A percentile compares a stretch with the other conserved stretches of the same genome.
Conservation (phyloP, 2,888 invertebrate genomes). For the Anagyrus pseudococci region DNA sequence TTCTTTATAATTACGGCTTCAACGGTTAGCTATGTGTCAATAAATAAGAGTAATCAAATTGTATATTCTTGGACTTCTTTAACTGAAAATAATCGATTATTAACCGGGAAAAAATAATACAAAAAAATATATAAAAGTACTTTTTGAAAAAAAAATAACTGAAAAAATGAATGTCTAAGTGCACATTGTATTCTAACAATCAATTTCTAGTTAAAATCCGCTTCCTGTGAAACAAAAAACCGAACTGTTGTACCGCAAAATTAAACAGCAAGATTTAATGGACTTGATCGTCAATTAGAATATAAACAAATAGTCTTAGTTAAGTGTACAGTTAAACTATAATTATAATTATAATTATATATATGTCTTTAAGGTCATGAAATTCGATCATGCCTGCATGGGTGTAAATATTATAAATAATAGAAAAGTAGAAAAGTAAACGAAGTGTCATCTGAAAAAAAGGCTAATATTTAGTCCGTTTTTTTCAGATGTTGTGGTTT, state of each 20-base stretch:
- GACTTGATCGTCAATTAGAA: constrained; percentile 19
- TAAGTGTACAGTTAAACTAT: constrained; percentile 18
- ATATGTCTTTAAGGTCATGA: constrained; percentile 6
- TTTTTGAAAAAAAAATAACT: not conserved
- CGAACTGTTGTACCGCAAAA: constrained; percentile 1
- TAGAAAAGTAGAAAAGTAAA: constrained; percentile 12
- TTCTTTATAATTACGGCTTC: too few relatives aligned
- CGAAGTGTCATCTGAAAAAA: constrained; percentile 1
- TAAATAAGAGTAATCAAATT: too few relatives aligned
- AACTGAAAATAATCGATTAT: too few relatives aligned
- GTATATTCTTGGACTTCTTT: too few relatives aligned
- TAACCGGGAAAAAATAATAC: too few relatives aligned
- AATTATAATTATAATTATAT: constrained; percentile 1
- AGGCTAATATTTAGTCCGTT: constrained; percentile 26
- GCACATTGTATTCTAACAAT: not conserved
- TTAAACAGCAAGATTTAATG: constrained; percentile 8
- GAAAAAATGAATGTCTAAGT: too few relatives aligned
- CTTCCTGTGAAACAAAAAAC: not conserved
- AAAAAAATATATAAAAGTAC: not conserved
- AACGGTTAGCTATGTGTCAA: too few relatives aligned
- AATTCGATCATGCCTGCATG: constrained; percentile 13
- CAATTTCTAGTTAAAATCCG: not conserved
- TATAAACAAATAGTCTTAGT: constrained; percentile 16
- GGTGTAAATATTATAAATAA: constrained; percentile 32
- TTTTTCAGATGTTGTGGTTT: not conserved